Base-by-base conservation (phyloP, 1,140 invertebrate genomes). In the Leptinotarsa lineolata region DNA sequence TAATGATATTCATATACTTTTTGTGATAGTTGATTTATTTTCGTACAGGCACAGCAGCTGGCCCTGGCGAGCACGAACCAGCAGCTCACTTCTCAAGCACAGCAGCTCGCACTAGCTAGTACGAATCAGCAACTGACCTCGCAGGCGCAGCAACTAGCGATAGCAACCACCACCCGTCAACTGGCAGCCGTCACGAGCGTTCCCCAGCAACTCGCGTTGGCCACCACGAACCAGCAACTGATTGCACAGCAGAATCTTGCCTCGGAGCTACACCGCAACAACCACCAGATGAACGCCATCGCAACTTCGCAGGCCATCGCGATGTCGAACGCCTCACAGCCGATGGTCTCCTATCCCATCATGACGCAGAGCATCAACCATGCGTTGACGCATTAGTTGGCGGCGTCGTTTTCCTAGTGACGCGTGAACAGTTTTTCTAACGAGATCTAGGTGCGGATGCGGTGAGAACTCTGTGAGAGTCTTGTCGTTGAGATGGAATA, bases 321-420 rank as follows among this genome's bases (percentile, higher is more conserved):
- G 1, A 87, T 89, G 84, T 88, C 87, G 3, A 88, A 86, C 73
- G 83, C 87, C 6, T 86, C 86, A 0, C 88, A 89, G 20, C 87
- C 90, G 2, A 86, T 92, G 67, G 90, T 92, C 48, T 92, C 91
- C 13, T 92, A 92, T 82, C 91, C 91, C 15, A 91, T 92, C 65
- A 90, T 92, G 87, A 90, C 90, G 24, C 90, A 91, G 72, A 84
- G 81, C 72, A 79, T 83, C 18, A 81, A 77, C 65, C 82, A 83
- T 73, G 78, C 81, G 4, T 20, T 78, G 61, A 73, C 77, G 63
- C 77, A 78, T 75, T 78, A 76, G 69, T 74, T 72, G 59, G 65
- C 21, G 54, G 59, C 71, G 45, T 58, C 74, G 11, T 68, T 30
- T 68, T 18, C 2, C 16, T 54, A 54, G 48, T 54, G 48, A 18